A percentile compares a stretch with the other conserved stretches of the same genome.
Conservation (phyloP, 1,140 invertebrate species). For the Drosophila varians region DNA sequence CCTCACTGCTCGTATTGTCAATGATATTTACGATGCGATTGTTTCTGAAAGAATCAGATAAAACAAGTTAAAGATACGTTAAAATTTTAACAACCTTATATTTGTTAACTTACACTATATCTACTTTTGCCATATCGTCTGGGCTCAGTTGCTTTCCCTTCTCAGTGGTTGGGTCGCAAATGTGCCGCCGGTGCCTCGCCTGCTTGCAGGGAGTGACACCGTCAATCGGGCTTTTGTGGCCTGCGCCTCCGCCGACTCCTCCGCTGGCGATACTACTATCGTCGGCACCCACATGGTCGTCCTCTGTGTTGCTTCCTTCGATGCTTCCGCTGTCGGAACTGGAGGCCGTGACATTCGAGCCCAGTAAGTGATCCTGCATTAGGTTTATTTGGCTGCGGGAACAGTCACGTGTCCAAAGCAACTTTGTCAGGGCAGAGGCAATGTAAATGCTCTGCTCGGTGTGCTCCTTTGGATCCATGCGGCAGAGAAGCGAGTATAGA, state of each 20-base stretch:
- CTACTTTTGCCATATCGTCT: constrained; percentile 70
- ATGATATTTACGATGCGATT: constrained; percentile 82
- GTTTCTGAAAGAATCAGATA: constrained; percentile 33
- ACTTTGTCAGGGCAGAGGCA: constrained; percentile 94
- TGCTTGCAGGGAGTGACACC: constrained; percentile 85
- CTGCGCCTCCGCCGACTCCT: constrained; percentile 41
- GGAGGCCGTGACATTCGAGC: constrained; percentile 85
- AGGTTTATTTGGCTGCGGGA: constrained; percentile 84
- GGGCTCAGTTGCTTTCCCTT: constrained; percentile 60
- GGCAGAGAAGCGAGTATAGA: constrained; percentile 92
- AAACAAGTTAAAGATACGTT: no score
- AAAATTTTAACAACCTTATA: no score
- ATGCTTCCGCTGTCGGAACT: constrained; percentile 90
- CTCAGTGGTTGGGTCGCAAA: constrained; percentile 73
- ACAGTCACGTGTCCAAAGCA: constrained; percentile 92
- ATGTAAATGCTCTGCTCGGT: constrained; percentile 96
- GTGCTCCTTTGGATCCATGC: constrained; percentile 94
- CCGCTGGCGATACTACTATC: constrained; percentile 80
- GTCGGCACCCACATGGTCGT: constrained; percentile 86
- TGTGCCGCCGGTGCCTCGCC: constrained; percentile 72
- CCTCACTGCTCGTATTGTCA: constrained; percentile 81
- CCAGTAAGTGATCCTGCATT: constrained; percentile 84
- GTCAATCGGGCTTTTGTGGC: constrained; percentile 75
- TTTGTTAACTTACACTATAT: constrained; percentile 61
- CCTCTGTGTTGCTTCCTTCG: constrained; percentile 91